These are phyloP conservation scores for Temnothorax longispinosus DNA, from an alignment of 1,140 invertebrate species.

Conservation along the genomic window DNA sequence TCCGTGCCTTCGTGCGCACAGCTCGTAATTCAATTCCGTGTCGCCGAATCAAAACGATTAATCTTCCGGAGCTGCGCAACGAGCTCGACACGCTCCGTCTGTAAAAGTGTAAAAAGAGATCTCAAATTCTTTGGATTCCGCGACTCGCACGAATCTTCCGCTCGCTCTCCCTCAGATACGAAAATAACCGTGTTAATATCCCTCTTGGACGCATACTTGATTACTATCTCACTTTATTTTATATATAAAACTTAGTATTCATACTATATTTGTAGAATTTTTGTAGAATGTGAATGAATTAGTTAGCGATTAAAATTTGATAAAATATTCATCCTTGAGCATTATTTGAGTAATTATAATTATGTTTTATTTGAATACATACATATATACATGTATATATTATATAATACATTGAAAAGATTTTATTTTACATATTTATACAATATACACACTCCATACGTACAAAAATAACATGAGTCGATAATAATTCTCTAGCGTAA, in stretches of 20 bases:
- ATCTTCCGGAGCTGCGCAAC: constrained; percentile 44
- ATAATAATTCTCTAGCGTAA: neutral
- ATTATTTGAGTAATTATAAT: neutral
- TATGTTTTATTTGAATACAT: neutral
- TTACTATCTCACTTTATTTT: neutral
- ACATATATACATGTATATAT: no score
- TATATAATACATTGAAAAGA: neutral
- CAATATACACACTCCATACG: neutral
- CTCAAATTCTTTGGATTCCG: constrained; percentile 26
- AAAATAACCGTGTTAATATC: constrained; percentile 14
- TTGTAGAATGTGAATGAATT: neutral
- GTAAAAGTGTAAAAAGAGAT: constrained; percentile 47
- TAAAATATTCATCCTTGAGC: neutral
- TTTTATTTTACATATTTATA: neutral
- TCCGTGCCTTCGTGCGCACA: constrained; percentile 46
- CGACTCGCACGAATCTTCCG: neutral
- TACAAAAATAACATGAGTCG: neutral
- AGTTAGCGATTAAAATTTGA: neutral
- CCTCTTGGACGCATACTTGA: neutral
- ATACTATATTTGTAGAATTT: neutral
- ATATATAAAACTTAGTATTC: neutral
- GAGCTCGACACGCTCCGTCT: constrained; percentile 42
- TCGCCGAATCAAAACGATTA: constrained; percentile 57
- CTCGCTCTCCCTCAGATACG: neutral
- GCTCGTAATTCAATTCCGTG: constrained; percentile 60